Base-by-base conservation (phyloP, 2,888 invertebrate species). In the Thera britannica region DNA sequence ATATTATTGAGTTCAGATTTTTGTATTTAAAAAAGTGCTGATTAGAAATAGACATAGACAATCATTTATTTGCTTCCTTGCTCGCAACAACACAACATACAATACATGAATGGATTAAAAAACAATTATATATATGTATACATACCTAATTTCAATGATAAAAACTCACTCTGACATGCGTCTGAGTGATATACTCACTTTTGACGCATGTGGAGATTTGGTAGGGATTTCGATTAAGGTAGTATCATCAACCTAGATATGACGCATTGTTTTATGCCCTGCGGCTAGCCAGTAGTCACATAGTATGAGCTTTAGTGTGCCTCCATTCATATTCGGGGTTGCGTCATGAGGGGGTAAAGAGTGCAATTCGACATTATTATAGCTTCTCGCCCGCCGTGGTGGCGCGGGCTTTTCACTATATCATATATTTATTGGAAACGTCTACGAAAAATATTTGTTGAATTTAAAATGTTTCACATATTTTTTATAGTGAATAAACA, bases 251-350 rank as follows among this genome's bases (percentile, higher is more conserved):
- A 62, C 58, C 54, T 65, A 65, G 12, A 46, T 48, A 51, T 67
- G 55, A 48, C 64, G 12, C 67, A 65, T 57, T 67, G 55, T 57
- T 71, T 70, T 68, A 71, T 72, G 63, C 12, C 58, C 55, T 62
- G 64, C 58, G 68, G 54, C 60, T 66, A 65, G 59, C 61, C 67
- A 68, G 58, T 66, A 65, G 59, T 58, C 67, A 68, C 58, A 61
- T 62, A 49, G 54, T 57, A 64, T 61, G 44, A 55, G 57, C 36
- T 11, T 44, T 58, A 52, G 48, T 59, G 54, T 65, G 62, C 65
- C 54, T 67, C 56, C 72, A 72, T 74, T 74, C 69, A 72, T 72
- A 68, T 68, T 71, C 58, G 9, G 54, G 59, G 34, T 71, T 67
- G 51, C 71, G 68, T 72, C 63, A 66, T 62, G 11, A 57, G 44